phyloP scores from a whole-genome alignment of 2,888 invertebrate species.

The Strigamia crassipes region DNA sequence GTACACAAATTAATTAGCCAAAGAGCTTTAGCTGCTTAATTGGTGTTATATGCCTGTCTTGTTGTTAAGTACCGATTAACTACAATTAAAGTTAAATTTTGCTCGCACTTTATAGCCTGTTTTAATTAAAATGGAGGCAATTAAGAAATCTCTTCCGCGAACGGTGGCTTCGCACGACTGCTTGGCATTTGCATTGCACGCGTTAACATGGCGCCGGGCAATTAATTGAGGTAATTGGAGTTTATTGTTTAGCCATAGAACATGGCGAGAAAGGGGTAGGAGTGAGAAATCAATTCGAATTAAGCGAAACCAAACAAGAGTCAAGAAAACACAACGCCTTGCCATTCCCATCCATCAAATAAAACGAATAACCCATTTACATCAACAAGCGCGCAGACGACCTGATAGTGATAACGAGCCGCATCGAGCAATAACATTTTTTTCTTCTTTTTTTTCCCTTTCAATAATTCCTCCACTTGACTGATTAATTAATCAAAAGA shows the following conservation, averaged over 20 bases:
- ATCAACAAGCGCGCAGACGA: neutral
- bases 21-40: slow-evolving; percentile 16
- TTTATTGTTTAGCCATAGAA: slow-evolving; percentile 44
- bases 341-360: neutral
- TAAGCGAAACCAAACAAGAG: neutral
- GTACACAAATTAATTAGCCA: slow-evolving; percentile 4
- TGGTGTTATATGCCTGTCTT: slow-evolving; percentile 31
- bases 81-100: slow-evolving; percentile 43
- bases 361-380: neutral
- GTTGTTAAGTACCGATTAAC: slow-evolving; percentile 44
- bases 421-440: neutral
- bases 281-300: neutral
- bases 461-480: neutral
- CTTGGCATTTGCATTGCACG: slow-evolving; percentile 29
- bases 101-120: slow-evolving; percentile 36
- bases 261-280: slow-evolving; percentile 26
- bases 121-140: slow-evolving; percentile 45
- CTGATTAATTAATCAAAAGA: slow-evolving; percentile 17
- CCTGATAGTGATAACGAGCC: neutral
- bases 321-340: neutral
- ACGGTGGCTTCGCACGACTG: slow-evolving; percentile 4
- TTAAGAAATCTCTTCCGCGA: slow-evolving; percentile 45
- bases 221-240: slow-evolving; percentile 44
- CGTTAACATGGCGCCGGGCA: slow-evolving; percentile 44
- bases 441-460: neutral